These are phyloP conservation scores for Blastobasis lacticolella DNA, from an alignment of 2,888 invertebrate genomes.

Conservation along the genomic window DNA sequence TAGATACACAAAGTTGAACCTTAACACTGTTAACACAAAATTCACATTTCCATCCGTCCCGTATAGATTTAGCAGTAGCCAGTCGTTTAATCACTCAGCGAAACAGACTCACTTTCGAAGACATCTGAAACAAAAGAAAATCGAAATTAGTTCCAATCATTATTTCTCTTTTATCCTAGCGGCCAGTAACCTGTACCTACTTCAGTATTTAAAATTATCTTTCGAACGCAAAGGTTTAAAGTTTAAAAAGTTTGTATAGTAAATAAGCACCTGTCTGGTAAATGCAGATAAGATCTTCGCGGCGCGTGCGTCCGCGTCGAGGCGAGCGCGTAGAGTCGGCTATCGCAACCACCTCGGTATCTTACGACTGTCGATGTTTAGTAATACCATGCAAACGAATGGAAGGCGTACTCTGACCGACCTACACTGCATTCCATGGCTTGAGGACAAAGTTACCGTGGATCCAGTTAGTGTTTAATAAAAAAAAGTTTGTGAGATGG, in stretches of 20 bases:
- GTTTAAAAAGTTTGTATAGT: constrained; percentile 9
- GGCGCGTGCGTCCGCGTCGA: constrained; percentile 55
- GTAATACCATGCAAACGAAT: constrained; percentile 49
- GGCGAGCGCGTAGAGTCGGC: constrained; percentile 48
- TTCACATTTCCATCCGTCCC: constrained; percentile 57
- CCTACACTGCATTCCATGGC: constrained; percentile 5
- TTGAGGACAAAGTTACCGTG: too few relatives aligned
- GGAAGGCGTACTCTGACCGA: constrained; percentile 13
- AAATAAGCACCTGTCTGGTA: constrained; percentile 40
- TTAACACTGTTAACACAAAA: constrained; percentile 57
- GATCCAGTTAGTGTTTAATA: too few relatives aligned
- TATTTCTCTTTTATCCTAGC: neutral
- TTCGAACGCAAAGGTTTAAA: neutral
- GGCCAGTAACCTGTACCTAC: too few relatives aligned
- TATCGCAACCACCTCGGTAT: constrained; percentile 33
- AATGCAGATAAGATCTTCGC: constrained; percentile 22
- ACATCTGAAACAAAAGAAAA: constrained; percentile 68
- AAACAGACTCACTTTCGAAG: constrained; percentile 52
- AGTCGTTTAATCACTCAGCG: constrained; percentile 44
- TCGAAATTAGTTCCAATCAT: constrained; percentile 21
- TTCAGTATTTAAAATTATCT: constrained; percentile 7
- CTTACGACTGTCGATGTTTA: constrained; percentile 51
- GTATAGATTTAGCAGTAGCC: constrained; percentile 27
- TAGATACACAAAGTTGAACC: constrained; percentile 47
- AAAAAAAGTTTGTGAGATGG: too few relatives aligned